Conservation (phyloP, 2,113 vertebrate genomes). For the Scalopus aquaticus region DNA sequence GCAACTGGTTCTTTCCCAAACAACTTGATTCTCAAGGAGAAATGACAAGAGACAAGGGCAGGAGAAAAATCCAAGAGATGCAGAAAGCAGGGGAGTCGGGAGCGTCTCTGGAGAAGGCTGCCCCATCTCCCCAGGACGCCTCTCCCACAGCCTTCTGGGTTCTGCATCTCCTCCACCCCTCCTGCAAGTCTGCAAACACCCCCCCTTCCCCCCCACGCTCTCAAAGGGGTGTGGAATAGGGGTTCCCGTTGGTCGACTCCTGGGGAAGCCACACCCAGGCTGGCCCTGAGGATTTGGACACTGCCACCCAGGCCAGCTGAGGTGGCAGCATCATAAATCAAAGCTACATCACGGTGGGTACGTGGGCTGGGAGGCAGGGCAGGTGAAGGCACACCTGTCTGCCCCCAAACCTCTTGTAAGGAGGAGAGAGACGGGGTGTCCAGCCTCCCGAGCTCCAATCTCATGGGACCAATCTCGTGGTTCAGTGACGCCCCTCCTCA, state of each 20-base stretch:
- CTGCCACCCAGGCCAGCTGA: not conserved
- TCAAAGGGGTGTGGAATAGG: not conserved
- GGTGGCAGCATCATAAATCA: not conserved
- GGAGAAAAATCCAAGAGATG: accelerated
- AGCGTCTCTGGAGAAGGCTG: accelerated
- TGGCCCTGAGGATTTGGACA: not conserved
- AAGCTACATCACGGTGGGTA: accelerated
- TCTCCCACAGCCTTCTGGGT: not conserved
- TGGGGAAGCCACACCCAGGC: not conserved
- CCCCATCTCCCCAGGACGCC: not conserved
- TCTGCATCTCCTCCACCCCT: not conserved
- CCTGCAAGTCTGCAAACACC: not conserved
- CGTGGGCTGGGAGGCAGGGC: accelerated
- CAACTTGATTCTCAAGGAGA: not conserved
- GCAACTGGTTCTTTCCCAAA: conserved; percentile 22
- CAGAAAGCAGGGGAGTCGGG: accelerated
- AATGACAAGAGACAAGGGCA: conserved; percentile 5
- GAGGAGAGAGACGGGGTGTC: not conserved
- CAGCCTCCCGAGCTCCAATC: not conserved
- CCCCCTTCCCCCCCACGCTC: too few relatives aligned
- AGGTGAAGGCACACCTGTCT: not conserved
- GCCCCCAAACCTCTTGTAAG: too few relatives aligned
- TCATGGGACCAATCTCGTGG: accelerated
- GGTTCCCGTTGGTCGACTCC: too few relatives aligned
- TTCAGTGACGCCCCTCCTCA: accelerated